A percentile compares a stretch with the other conserved stretches of the same genome.
Conservation (phyloP, 2,797 vertebrate genomes). For the Sebastes taczanowskii region DNA sequence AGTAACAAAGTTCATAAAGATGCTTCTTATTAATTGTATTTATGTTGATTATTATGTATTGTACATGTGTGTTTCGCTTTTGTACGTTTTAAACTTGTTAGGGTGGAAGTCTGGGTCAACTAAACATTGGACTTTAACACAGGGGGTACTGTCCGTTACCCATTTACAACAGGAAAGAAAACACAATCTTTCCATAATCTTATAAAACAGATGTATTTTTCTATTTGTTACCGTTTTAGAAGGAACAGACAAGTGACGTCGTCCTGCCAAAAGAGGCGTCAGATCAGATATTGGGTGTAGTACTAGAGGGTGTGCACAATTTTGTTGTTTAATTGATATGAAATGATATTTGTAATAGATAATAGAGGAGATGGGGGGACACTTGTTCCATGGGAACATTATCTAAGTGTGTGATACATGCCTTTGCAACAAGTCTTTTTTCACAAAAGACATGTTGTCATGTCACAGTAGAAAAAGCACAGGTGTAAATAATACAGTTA, state of each 20-base stretch:
- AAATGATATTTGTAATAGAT: too few relatives aligned
- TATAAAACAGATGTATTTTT: not conserved
- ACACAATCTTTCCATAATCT: not conserved
- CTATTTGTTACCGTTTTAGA: not conserved
- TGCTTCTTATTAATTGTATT: not conserved
- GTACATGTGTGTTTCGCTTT: not conserved
- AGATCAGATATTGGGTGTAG: not conserved
- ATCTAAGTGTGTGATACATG: not conserved
- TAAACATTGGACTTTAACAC: not conserved
- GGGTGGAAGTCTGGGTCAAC: not conserved
- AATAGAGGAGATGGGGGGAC: not conserved
- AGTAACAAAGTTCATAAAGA: not conserved
- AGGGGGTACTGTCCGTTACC: fast-evolving
- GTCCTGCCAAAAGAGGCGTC: fast-evolving
- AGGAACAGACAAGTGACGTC: not conserved
- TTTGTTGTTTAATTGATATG: not conserved
- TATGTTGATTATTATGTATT: not conserved
- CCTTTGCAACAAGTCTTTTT: not conserved
- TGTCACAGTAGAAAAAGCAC: too few relatives aligned
- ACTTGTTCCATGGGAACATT: not conserved
- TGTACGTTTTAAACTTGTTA: not conserved
- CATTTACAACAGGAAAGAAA: not conserved
- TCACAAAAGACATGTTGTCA: not conserved
- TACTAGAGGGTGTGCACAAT: not conserved
- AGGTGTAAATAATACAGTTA: too few relatives aligned